Base-by-base conservation (phyloP, 2,113 vertebrate genomes). In the Caretta caretta region DNA sequence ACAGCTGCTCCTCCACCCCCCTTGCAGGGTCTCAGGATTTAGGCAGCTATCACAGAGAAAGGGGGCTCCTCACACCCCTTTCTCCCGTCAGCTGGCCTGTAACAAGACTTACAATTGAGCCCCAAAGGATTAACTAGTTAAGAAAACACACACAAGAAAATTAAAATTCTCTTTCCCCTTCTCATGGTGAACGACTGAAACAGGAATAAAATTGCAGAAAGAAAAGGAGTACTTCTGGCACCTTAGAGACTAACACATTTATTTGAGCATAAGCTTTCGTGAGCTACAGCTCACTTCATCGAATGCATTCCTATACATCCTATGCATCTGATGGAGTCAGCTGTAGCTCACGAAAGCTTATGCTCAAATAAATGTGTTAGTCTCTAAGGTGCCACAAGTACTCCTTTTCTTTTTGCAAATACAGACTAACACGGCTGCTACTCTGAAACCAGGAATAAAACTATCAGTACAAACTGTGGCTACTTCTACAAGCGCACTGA, bases 381-480 rank as follows among this genome's bases (percentile, higher is more conserved):
- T 42, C 42, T 42, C 42, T 42, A 42, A 42, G 42, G 42, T 42
- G 42, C 42, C 42, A 42, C 4, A 42, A 42, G 42, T 42, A 42
- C 42, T 42, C 42, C 42, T 42, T 42, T 42, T 42, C 42, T 42
- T 42, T 42, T 5, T 42, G 5, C 42, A 42, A 42, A 42, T 42
- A 42, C 42, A 42, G 42, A 42, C 42, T 42, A 42, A 42, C 42
- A 42, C 42, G 5, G 2, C 42, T 42, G 42, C 42, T 42, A 42
- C 42, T 42, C 93, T 88, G 84, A 95, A 86, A 89, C 10, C 42
- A 90, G 93, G 62, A 93, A 94, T 79, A 92, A 92, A 95, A 86
- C 88, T 84, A 88, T 56, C 42, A 96, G 22, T 72, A 87, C 11
- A 94, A 46, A 46, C 69, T 57, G 69, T 6, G 79, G 2, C n/a